These are phyloP conservation scores for Arvicanthis niloticus DNA, from an alignment of 2,113 vertebrate genomes.

Conservation along the genomic window DNA sequence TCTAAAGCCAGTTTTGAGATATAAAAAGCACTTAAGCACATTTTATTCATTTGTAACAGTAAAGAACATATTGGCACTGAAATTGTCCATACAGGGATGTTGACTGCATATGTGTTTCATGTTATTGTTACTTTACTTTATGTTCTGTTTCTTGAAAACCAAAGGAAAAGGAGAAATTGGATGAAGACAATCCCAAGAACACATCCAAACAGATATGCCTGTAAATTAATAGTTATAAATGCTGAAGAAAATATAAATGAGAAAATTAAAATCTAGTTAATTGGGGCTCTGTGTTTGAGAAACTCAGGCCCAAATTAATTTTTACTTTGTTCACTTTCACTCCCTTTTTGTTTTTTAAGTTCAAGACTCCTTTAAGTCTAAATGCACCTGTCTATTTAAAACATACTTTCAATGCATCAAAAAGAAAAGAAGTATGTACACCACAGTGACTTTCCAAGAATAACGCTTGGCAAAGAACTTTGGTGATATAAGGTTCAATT, in stretches of 20 bases:
- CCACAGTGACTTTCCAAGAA: not conserved
- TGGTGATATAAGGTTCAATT: not conserved
- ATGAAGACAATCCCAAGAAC: not conserved
- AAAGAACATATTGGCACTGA: not conserved
- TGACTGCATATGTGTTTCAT: not conserved
- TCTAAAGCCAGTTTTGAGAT: not conserved
- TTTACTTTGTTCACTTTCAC: not conserved
- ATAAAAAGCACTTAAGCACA: not conserved
- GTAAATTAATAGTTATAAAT: not conserved
- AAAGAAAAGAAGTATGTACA: not conserved
- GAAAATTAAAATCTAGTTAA: not conserved
- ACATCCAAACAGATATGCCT: not conserved
- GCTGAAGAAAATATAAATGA: not conserved
- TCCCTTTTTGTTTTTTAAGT: not conserved
- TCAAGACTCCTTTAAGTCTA: not conserved
- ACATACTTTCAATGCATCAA: not conserved
- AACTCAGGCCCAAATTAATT: not conserved
- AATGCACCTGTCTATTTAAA: not conserved
- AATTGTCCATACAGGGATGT: not conserved
- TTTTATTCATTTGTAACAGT: not conserved
- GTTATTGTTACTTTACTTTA: not conserved
- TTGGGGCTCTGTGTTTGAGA: not conserved
- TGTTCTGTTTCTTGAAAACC: not conserved
- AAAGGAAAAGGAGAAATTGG: not conserved
- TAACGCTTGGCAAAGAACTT: not conserved